phyloP scores from a whole-genome alignment of 2,888 invertebrate genomes.

The Mermis nigrescens region DNA sequence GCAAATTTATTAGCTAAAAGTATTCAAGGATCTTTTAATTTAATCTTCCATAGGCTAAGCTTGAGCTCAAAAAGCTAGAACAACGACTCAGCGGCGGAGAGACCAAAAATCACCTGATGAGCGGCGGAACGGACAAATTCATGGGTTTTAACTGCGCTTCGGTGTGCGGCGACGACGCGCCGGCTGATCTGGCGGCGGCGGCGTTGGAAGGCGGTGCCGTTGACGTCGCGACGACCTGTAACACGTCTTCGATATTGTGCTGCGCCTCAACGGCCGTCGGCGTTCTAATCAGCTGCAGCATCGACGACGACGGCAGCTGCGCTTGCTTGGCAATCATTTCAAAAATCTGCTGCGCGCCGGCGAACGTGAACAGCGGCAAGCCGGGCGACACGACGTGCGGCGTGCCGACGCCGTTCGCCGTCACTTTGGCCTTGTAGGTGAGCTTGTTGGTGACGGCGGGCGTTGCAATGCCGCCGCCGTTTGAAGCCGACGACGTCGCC shows the following conservation, averaged over 20 bases:
- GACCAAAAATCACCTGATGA: no score
- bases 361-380: slow-evolving; percentile 28
- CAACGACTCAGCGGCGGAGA: no score
- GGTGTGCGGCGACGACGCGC: no score
- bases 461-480: background rate
- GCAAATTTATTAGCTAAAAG: no score
- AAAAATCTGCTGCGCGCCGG: slow-evolving; percentile 12
- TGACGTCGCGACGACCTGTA: background rate
- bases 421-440: slow-evolving; percentile 11
- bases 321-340: slow-evolving; percentile 2
- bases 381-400: slow-evolving; percentile 13
- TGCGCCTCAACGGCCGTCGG: slow-evolving; percentile 9
- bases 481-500: background rate
- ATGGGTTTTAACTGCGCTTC: no score
- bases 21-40: no score
- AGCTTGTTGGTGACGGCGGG: slow-evolving; percentile 8
- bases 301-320: background rate
- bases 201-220: background rate
- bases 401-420: slow-evolving; percentile 8
- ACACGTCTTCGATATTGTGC: slow-evolving; percentile 10
- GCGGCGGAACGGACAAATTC: no score
- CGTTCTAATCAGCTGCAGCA: slow-evolving; percentile 6
- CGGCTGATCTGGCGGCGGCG: no score
- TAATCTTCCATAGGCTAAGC: no score
- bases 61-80: no score